Evolutionary conservation across 2,113 vertebrate species (phyloP), one percentile per base, ranked within the genome.

Genomic region (Mohoua ochrocephala): DNA sequence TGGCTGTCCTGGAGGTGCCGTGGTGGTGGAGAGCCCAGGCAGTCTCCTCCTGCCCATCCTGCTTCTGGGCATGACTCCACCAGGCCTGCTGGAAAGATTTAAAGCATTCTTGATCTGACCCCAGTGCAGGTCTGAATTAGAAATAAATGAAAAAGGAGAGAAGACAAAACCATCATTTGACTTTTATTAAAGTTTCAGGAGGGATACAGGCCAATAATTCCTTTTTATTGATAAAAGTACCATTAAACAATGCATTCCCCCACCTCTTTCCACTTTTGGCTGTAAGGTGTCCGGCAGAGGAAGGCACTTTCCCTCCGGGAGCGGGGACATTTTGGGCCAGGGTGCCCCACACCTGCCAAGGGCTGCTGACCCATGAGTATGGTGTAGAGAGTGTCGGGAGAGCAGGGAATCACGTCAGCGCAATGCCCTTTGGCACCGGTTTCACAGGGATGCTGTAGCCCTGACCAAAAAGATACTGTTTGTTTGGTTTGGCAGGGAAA

Each of bases 401-500:
- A 35, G 47, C 1, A 0, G 31, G 57, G 18, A 60, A 13, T 6
- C 37, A 9, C 2, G 0, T 37, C 80, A 45, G 65, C 60, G 18
- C 3, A 0, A 2, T 8, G 50, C 15, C 85, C 64, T 39, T 83
- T 6, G 59, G 71, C 44, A 3, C 64, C 0, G 4, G 1, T 42
- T 75, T 41, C 86, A 4, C 60, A 4, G 89, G 74, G 91, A 87
- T 69, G 90, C 87, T 85, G 68, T 4, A 70, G 79, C 60, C 89
- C 81, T 33, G 35, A 44, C 78, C 70, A 16, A 68, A 53, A 41
- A 53, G 95, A 95, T 95, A 42, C 19, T 28, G 83, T 74, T 93
- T 94, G 87, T 97, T 96, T 95, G 30, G 41, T 31, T 97, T 96
- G 93, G 96, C 89, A 76, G n/a, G 39, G 69, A 82, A 77, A 81